Percentiles rank a stretch among this genome's conserved stretches.
Conservation (phyloP, 1,140 invertebrate genomes). For the Agrilus planipennis region DNA sequence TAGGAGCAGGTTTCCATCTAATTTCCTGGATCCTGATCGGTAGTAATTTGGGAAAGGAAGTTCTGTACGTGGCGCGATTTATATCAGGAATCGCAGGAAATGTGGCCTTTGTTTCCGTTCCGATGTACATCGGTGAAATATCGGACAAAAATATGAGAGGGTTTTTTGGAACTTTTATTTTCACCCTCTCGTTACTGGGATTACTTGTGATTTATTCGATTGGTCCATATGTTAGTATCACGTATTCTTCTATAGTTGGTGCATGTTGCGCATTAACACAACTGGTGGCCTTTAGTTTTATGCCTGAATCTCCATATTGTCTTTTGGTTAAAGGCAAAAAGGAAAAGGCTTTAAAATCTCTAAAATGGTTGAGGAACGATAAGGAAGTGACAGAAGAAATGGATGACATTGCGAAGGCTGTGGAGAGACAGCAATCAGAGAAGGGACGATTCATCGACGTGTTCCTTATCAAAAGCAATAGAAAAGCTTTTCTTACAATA, state of each 20-base stretch:
- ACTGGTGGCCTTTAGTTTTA: conserved; percentile 46
- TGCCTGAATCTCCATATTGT: conserved; percentile 67
- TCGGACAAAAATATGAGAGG: conserved; percentile 52
- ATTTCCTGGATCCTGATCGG: conserved; percentile 8
- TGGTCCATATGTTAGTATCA: conserved; percentile 46
- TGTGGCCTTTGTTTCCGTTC: conserved; percentile 23
- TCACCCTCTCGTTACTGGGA: conserved; percentile 38
- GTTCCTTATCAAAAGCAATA: conserved; percentile 43
- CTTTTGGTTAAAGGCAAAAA: conserved; percentile 42
- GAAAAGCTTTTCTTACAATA: conserved; percentile 51
- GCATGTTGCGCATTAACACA: conserved; percentile 45
- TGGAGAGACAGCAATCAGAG: conserved; percentile 32
- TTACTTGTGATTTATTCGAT: conserved; percentile 54
- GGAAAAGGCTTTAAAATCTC: conserved; percentile 45
- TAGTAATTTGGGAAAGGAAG: neutral
- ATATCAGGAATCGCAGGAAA: conserved; percentile 3
- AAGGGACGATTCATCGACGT: conserved; percentile 45
- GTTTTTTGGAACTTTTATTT: conserved; percentile 19
- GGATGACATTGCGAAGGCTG: conserved; percentile 44
- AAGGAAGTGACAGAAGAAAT: conserved; percentile 48
- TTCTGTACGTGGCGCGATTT: neutral
- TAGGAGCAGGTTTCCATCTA: neutral
- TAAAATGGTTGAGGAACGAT: conserved; percentile 50
- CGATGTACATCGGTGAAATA: conserved; percentile 51
- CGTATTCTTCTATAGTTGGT: conserved; percentile 43